Conservation (phyloP, 2,797 vertebrate genomes). For the Anguilla megastoma region DNA sequence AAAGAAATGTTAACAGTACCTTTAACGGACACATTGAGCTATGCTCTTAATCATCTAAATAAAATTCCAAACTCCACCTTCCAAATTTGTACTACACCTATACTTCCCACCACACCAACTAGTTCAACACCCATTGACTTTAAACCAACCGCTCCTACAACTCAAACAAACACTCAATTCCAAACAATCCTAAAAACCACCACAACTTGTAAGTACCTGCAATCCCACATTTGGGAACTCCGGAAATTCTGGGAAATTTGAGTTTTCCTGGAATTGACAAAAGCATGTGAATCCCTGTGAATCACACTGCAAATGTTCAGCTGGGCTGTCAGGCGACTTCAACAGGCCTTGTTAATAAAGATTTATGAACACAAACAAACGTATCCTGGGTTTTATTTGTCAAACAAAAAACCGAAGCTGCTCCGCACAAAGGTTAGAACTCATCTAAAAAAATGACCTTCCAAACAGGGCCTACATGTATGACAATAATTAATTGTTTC, state of each 20-base stretch:
- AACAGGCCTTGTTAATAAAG: background rate
- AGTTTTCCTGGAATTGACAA: background rate
- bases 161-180: background rate
- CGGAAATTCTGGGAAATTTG: background rate
- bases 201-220: background rate
- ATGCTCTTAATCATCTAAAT: background rate
- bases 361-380: background rate
- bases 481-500: background rate
- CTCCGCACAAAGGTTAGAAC: background rate
- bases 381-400: background rate
- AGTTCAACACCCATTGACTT: background rate
- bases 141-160: background rate
- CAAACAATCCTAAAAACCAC: background rate
- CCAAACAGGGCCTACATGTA: background rate
- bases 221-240: background rate
- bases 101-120: background rate
- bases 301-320: no score
- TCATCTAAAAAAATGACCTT: background rate
- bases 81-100: background rate
- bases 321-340: background rate
- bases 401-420: background rate
- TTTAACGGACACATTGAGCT: background rate
- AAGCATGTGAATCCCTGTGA: background rate
- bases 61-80: background rate
- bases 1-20: background rate